Percentiles rank a stretch among this genome's conserved stretches.
Evolutionary conservation across 1,140 invertebrate species (phyloP).

Genomic region (Acyrthosiphon pisum): DNA sequence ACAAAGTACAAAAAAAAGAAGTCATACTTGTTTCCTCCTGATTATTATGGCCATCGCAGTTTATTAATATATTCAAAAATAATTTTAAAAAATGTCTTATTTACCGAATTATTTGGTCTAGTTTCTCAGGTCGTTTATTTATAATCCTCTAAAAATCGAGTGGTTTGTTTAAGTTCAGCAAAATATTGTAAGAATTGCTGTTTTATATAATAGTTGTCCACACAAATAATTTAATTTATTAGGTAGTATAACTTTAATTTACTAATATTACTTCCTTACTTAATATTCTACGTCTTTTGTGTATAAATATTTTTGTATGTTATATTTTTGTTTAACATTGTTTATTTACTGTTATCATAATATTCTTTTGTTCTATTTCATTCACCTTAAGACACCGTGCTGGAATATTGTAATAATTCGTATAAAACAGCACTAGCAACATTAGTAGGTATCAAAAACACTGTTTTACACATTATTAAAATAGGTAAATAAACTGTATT

Average conservation of each 20-base stretch:
- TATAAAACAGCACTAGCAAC: neutral
- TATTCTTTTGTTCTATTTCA: neutral
- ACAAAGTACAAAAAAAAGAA: neutral
- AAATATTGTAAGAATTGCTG: neutral
- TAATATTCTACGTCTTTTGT: neutral
- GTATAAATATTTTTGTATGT: too few relatives aligned
- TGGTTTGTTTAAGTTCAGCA: neutral
- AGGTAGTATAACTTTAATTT: neutral
- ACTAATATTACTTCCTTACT: neutral
- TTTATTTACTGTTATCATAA: neutral
- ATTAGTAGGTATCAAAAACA: neutral
- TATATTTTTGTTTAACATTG: neutral
- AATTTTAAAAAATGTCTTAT: neutral
- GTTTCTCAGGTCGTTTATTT: neutral
- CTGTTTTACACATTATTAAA: neutral
- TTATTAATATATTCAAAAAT: neutral
- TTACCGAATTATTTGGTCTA: neutral
- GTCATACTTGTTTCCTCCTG: neutral
- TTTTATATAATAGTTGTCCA: neutral
- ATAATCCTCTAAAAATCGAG: neutral
- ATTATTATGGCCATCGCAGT: neutral
- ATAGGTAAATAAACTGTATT: neutral
- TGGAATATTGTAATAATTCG: too few relatives aligned
- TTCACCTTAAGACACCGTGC: neutral
- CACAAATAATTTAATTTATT: neutral